Evolutionary conservation across 2,888 invertebrate species (phyloP), one percentile per base, ranked within the genome.

Genomic region (Limnephilus marmoratus): DNA sequence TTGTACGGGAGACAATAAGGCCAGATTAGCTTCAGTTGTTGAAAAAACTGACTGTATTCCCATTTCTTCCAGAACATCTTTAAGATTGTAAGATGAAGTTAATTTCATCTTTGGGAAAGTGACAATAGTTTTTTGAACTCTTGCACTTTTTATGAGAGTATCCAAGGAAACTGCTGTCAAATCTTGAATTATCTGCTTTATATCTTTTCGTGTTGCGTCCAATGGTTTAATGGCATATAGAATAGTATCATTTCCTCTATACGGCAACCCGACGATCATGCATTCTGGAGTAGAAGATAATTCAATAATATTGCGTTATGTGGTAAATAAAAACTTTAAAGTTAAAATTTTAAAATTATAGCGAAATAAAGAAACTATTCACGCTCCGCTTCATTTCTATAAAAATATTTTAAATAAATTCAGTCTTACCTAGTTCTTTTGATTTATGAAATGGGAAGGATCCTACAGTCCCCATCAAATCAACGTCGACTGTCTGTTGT

Each of bases 91-190:
- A 0, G 96, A 96, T 87, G 96, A 97, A 93, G 97, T 96, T 2
- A 98, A 95, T 94, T 97, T 97, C 97, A 98, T 97, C 94, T 97
- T 97, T 0, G 98, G 98, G 80, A 97, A 96, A 68, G 97, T 95
- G 0, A 97, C 94, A 3, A 97, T 95, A 45, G 97, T 96, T 11
- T 96, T 95, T 11, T 95, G 95, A 49, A 95, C 95, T 2, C 94
- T 94, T 94, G 96, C 96, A 90, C 95, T 95, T 24, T 94, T 94
- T 29, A 97, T 96, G 80, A 97, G 94, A 0, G 94, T 94, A 37
- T 97, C 95, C 49, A 97, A 95, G 90, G 95, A 95, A 0, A 95
- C 94, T 45, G 96, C 95, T 82, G 96, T 96, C 34, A 97, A 94
- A 1, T 94, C 94, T 0, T 94, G 94, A 94, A 97, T 95, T 12